Evolutionary conservation across 1,140 invertebrate genomes (phyloP).

Genomic region (Zaprionus tsacasi): DNA sequence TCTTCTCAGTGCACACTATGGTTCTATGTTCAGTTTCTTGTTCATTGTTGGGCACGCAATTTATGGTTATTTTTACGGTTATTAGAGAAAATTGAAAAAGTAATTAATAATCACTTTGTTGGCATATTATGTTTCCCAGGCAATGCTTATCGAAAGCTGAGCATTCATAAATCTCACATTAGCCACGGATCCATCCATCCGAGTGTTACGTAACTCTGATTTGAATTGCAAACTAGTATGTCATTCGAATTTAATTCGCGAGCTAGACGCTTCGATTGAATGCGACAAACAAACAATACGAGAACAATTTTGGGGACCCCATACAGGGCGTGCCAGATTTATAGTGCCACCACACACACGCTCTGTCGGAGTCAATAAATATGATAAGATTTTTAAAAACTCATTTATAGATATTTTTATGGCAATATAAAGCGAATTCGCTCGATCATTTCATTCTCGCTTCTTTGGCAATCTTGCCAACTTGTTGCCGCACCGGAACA

Average conservation of each 20-base stretch:
- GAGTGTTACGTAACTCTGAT: slow-evolving; percentile 56
- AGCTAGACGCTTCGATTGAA: slow-evolving; percentile 34
- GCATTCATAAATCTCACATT: slow-evolving; percentile 65
- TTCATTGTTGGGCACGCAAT: slow-evolving; percentile 38
- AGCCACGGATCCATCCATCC: slow-evolving; percentile 44
- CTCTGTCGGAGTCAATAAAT: slow-evolving; percentile 29
- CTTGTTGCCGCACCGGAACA: slow-evolving; percentile 66
- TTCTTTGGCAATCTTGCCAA: slow-evolving; percentile 36
- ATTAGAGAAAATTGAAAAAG: slow-evolving; percentile 77
- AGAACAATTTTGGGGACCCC: not conserved
- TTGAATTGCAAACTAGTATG: slow-evolving; percentile 64
- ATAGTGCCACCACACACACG: slow-evolving; percentile 34
- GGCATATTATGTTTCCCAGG: slow-evolving; percentile 65
- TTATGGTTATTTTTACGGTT: slow-evolving; percentile 73
- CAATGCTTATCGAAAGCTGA: slow-evolving; percentile 28
- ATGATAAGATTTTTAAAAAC: slow-evolving; percentile 49
- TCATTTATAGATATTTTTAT: slow-evolving; percentile 58
- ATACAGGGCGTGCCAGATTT: slow-evolving; percentile 61
- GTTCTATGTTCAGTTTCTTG: slow-evolving; percentile 14
- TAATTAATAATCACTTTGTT: slow-evolving; percentile 75
- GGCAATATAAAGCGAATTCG: slow-evolving; percentile 50
- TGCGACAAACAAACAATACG: slow-evolving; percentile 16
- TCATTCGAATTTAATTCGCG: slow-evolving; percentile 51
- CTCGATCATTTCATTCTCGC: slow-evolving; percentile 43
- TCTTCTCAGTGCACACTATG: slow-evolving; percentile 1